Evolutionary conservation across 2,113 vertebrate genomes (phyloP), one percentile per base, ranked within the genome.

Genomic region (Tylochromis polylepis): DNA sequence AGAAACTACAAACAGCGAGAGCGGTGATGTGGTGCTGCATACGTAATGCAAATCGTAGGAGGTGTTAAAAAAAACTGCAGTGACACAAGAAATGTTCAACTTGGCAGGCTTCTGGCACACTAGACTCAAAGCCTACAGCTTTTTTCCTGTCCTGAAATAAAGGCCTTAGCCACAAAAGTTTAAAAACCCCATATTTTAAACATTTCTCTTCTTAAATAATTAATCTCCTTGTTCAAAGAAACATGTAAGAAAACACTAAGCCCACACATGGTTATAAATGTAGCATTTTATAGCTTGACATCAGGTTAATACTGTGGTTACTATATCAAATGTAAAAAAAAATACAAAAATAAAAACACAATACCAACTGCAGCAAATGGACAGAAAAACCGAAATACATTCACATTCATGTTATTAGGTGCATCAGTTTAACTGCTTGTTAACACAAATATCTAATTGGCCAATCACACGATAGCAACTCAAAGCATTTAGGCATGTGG

Each of bases 71-170:
- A 87, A 86, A 85, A 20, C 14, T 24, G 36, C 81, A 89, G 58
- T 51, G 83, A 83, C 83, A 85, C 15, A 51, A 87, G 34, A 92
- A 90, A 92, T 88, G 87, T 93, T 86, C 85, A 60, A 87, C 81
- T 85, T 82, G 80, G 89, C 85, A 85, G 79, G 85, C 12, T 80
- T 57, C 51, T 83, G 60, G 41, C 43, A 86, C 89, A 67, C 57
- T 59, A 24, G 38, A 79, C 79, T 80, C 46, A 78, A 29, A 86
- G 65, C 65, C 51, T 85, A 72, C 36, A 31, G 46, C 18, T 51
- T 51, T 49, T 77, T 77, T 38, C 22, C 16, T 53, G 46, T 77
- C 43, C 4, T 27, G 41, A 49, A 49, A 75, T 49, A 75, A 49
- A 46, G 16, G 24, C 43, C 24, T 51, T 75, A 75, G 70, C 70